Conservation (phyloP, 2,113 vertebrate genomes). For the Mellivora capensis region DNA sequence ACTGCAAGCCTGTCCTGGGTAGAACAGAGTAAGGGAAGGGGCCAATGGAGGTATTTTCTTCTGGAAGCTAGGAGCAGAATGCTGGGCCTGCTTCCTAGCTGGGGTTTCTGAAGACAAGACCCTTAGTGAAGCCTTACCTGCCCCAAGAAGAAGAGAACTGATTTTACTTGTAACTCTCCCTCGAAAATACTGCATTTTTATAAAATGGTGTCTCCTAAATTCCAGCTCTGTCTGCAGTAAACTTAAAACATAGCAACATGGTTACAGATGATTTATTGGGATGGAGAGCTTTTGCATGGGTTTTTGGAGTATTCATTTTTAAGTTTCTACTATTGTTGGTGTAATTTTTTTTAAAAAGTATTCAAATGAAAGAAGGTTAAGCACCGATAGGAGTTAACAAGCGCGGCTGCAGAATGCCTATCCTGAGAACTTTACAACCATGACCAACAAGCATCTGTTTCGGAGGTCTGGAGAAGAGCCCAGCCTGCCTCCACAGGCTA, state of each 20-base stretch:
- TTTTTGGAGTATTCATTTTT: background rate
- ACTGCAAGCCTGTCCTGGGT: fast-evolving
- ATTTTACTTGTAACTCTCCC: background rate
- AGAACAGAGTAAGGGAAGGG: background rate
- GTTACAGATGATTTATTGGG: background rate
- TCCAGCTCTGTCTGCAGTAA: background rate
- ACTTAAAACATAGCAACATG: background rate
- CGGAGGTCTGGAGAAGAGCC: background rate
- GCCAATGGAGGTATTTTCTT: background rate
- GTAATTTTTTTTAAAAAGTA: background rate
- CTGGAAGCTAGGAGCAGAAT: background rate
- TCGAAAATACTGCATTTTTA: background rate
- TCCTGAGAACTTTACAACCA: background rate
- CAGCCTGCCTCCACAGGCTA: background rate
- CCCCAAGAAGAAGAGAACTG: background rate
- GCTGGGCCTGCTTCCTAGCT: background rate
- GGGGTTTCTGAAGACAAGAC: background rate
- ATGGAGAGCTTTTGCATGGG: background rate
- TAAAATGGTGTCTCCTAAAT: background rate
- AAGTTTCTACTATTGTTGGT: background rate
- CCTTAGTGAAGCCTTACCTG: too few species aligned
- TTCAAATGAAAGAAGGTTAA: background rate
- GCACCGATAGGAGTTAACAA: background rate
- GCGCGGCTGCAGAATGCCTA: background rate
- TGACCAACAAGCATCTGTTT: background rate